Conservation (phyloP, 2,113 vertebrate species). For the Cyanocitta stelleri region DNA sequence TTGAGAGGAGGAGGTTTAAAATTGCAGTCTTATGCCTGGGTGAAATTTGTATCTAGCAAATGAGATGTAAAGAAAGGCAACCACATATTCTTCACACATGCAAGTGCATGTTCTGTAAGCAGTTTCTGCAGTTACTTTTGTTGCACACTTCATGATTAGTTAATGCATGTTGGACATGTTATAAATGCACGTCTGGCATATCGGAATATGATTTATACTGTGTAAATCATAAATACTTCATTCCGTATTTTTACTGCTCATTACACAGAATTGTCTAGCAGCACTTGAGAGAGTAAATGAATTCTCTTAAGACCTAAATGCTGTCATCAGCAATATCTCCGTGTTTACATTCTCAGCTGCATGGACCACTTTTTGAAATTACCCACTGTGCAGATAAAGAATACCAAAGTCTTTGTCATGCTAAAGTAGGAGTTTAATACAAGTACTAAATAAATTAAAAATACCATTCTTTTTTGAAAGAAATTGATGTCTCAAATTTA, state of each 20-base stretch:
- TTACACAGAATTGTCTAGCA: slow-evolving; percentile 53
- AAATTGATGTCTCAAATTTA: not conserved
- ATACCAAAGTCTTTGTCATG: not conserved
- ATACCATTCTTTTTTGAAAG: not conserved
- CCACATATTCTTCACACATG: not conserved
- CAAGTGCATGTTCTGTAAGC: not conserved
- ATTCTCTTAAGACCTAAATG: slow-evolving; percentile 36
- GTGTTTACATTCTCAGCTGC: not conserved
- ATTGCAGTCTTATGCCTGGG: not conserved
- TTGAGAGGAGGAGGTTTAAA: not conserved
- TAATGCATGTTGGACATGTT: not conserved
- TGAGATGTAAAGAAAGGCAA: not conserved
- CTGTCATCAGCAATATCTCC: slow-evolving; percentile 13
- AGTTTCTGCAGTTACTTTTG: not conserved
- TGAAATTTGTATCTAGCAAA: not conserved
- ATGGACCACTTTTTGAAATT: not conserved
- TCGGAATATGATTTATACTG: slow-evolving; percentile 39
- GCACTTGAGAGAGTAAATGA: slow-evolving; percentile 30
- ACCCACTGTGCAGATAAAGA: not conserved
- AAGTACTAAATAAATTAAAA: not conserved
- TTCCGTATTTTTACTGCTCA: slow-evolving; percentile 46
- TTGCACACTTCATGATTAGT: not conserved
- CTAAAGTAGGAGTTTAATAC: not conserved
- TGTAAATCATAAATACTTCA: slow-evolving; percentile 67
- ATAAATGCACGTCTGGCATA: slow-evolving; percentile 17